Evolutionary conservation across 2,888 invertebrate genomes (phyloP), one percentile per base, ranked within the genome.

Genomic region (Nasonovia ribisnigri): DNA sequence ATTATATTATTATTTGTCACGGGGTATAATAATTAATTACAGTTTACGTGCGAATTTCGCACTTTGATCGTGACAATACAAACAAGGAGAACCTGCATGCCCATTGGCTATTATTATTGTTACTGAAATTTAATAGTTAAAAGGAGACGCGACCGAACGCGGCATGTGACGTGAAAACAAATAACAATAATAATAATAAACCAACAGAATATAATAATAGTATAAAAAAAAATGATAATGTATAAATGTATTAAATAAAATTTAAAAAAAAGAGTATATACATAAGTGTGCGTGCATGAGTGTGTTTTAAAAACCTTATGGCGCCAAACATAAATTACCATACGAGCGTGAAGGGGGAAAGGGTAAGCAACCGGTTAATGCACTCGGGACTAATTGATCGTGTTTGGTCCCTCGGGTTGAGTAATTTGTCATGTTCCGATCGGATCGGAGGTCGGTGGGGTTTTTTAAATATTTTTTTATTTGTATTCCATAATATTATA

Each of bases 331-430:
- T 90, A 93, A 93, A 93, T 92, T 92, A 92, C 92, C 88, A 88
- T 88, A 88, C 57, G 77, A 11, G 4, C 51, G 88, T 43, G 51
- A 51, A 90, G 48, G 57, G 48, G 84, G 84, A 86, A 36, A 42
- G 46, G 86, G 90, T 67, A 42, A 48, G 90, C 93, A 86, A 90
- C 93, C 93, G 60, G 93, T 93, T 93, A 93, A 93, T 87, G 93
- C 90, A 93, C 93, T 93, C 51, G 93, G 90, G 89, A 90, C 93
- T 93, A 93, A 93, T 93, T 93, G 93, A 93, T 93, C 93, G 93
- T 93, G 93, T 93, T 90, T 48, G 86, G 93, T 93, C 93, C 93
- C 93, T 92, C 88, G 42, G 90, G 93, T 93, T 93, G 93, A 93
- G 93, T 93, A 93, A 93, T 93, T 93, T 93, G 93, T 93, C 93